Evolutionary conservation across 1,140 invertebrate genomes (phyloP), one percentile per base, ranked within the genome.

Genomic region (Pseudomyrmex gracilis): DNA sequence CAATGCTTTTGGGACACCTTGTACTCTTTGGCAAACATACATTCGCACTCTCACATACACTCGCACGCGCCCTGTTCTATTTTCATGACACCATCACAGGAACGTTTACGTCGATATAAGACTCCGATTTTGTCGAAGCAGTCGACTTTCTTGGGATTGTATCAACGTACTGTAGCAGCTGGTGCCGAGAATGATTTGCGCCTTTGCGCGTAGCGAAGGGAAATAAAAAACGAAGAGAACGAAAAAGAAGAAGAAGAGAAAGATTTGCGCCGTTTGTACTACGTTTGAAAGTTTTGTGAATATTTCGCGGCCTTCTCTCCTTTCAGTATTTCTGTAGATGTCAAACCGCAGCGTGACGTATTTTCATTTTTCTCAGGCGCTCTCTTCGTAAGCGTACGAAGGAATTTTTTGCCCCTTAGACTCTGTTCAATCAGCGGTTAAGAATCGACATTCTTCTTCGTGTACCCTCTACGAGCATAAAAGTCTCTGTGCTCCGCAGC

Each of bases 321-420:
- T 49, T 49, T n/a, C 57, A 22, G 51, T 43, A 64, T 74, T 63
- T 43, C 17, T 51, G 15, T 45, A 67, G 51, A 22, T 49, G 85
- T 87, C 80, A 73, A 64, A 22, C 24, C 63, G 49, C 63, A 68
- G 58, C 82, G 34, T 55, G 85, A 60, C 47, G 49, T 63, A 76
- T 87, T 87, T 82, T 87, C 86, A 87, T 87, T 87, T 87, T 80
- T 55, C 85, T 67, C 73, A 57, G 22, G 34, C 13, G 53, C 76
- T 58, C 45, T 34, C 34, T 34, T 34, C 17, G 34, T 17, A 24
- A 67, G 15, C 64, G 34, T 24, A 70, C 57, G 15, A 45, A 45
- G 66, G 24, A 58, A 80, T 80, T 57, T 47, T 70, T 78, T 70
- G 43, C 45, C 49, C n/a, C 43, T 70, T 53, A 55, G 22, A 61